A percentile compares a stretch with the other conserved stretches of the same genome.
Evolutionary conservation across 2,797 vertebrate species (phyloP).

Genomic region (Hafferia zeledoni): DNA sequence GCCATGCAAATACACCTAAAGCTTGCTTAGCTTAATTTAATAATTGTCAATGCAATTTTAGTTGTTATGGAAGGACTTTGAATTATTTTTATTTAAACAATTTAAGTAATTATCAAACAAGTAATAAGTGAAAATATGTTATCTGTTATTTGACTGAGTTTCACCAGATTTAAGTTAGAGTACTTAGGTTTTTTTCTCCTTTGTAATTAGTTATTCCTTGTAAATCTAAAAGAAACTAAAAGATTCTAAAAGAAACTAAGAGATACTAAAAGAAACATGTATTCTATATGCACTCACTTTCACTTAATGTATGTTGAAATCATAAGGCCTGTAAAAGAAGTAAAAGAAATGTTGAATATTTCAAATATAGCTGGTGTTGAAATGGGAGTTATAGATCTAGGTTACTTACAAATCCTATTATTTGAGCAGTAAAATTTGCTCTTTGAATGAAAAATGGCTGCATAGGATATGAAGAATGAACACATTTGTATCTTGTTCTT

Average conservation of each 20-base stretch:
- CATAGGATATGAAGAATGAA: not conserved
- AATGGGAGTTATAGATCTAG: not conserved
- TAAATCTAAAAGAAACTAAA: not conserved
- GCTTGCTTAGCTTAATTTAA: not conserved
- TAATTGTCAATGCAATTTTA: not conserved
- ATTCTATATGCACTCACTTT: not conserved
- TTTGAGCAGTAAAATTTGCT: not conserved
- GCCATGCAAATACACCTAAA: not conserved
- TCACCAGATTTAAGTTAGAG: not conserved
- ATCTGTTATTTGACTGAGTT: not conserved
- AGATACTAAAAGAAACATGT: not conserved
- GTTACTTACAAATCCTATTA: not conserved
- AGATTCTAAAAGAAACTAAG: not conserved
- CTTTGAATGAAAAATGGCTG: not conserved
- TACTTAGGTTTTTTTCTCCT: not conserved
- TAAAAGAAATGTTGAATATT: not conserved
- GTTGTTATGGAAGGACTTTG: not conserved
- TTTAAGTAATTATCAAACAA: not conserved
- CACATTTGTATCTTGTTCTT: not conserved
- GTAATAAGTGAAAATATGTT: not conserved
- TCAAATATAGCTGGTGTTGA: not conserved
- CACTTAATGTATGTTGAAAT: not conserved
- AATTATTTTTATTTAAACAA: not conserved
- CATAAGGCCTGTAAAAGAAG: not conserved
- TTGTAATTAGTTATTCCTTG: not conserved